A percentile compares a stretch with the other conserved stretches of the same genome.
These are phyloP conservation scores for Xiphophorus birchmanni DNA, from an alignment of 2,797 vertebrate species.

Conservation along the genomic window DNA sequence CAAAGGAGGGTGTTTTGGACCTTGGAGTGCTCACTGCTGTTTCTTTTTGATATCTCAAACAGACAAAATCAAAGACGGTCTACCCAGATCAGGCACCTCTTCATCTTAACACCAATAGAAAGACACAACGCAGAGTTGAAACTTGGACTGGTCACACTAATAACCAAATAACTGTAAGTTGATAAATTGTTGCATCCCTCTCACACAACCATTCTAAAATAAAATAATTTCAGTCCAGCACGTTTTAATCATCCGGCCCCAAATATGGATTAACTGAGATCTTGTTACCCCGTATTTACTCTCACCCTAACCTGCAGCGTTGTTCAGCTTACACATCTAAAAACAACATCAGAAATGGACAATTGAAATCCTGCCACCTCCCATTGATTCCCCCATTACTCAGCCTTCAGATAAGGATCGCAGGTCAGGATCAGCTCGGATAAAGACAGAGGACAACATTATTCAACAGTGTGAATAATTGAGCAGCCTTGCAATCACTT, in stretches of 20 bases:
- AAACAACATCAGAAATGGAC: conserved; percentile 13
- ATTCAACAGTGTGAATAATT: conserved; percentile 66
- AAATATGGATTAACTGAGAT: conserved; percentile 19
- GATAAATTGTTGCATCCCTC: too few relatives aligned
- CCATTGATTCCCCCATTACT: conserved; percentile 60
- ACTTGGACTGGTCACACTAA: too few relatives aligned
- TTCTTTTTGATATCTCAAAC: too few relatives aligned
- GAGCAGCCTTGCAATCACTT: conserved; percentile 46
- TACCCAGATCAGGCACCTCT: too few relatives aligned
- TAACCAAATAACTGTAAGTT: too few relatives aligned
- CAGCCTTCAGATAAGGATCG: conserved; percentile 66
- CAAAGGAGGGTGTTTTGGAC: too few relatives aligned
- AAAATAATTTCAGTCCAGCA: background rate
- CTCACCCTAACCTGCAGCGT: conserved; percentile 15
- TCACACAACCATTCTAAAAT: background rate
- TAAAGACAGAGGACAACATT: conserved; percentile 52
- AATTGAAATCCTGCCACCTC: conserved; percentile 49
- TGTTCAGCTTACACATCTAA: conserved; percentile 35
- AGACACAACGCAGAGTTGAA: too few relatives aligned
- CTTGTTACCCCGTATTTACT: conserved; percentile 29
- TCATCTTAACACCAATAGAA: too few relatives aligned
- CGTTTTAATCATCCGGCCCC: conserved; percentile 5
- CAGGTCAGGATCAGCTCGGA: conserved; percentile 45
- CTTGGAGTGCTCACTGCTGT: too few relatives aligned
- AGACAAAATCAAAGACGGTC: too few relatives aligned